Conservation (phyloP, 2,797 vertebrate species). For the Silurus lanzhouensis region DNA sequence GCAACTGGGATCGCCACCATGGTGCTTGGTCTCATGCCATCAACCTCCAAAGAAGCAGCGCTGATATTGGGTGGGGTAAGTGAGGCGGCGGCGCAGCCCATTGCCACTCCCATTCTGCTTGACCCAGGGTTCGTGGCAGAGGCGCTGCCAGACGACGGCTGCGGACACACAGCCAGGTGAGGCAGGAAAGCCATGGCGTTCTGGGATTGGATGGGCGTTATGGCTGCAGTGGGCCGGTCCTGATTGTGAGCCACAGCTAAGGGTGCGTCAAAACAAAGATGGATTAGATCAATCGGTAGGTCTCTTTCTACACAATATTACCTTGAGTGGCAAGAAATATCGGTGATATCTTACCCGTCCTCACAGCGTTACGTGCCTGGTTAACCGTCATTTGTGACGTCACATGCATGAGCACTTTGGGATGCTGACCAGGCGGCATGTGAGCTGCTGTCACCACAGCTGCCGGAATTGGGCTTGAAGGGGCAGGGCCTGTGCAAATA, state of each 20-base stretch:
- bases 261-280: not conserved
- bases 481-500: conserved; percentile 66
- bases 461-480: conserved; percentile 73
- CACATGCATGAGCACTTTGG: conserved; percentile 89
- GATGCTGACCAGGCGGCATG: conserved; percentile 85
- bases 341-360: conserved; percentile 82
- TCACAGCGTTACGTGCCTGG: conserved; percentile 90
- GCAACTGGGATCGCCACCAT: conserved; percentile 68
- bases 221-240: conserved; percentile 89
- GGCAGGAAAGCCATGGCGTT: conserved; percentile 77
- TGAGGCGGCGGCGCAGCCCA: conserved; percentile 83
- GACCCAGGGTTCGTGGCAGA: conserved; percentile 66
- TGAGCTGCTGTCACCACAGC: conserved; percentile 83
- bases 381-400: conserved; percentile 96
- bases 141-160: conserved; percentile 70
- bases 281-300: not conserved
- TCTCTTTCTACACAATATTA: not conserved
- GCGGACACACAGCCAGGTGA: conserved; percentile 75
- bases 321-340: not conserved
- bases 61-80: conserved; percentile 79
- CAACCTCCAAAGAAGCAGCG: conserved; percentile 81
- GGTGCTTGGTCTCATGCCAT: conserved; percentile 72
- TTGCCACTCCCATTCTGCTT: conserved; percentile 70
- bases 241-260: conserved; percentile 87
- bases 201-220: conserved; percentile 89